Conservation (phyloP, 2,797 vertebrate genomes). For the Calcarius lapponicus region DNA sequence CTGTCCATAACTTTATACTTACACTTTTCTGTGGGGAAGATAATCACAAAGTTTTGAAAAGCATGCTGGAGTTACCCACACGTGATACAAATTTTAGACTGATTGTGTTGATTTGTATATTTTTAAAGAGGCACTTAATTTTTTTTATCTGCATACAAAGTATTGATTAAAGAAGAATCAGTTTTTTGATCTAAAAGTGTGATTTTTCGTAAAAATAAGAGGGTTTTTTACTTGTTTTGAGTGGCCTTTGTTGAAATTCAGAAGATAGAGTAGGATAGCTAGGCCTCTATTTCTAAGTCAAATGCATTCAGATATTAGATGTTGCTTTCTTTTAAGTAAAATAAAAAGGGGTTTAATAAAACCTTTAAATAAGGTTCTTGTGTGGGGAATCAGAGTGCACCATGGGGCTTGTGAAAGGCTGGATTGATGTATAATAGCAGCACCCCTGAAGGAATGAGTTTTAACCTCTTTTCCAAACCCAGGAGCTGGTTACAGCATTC, state of each 20-base stretch:
- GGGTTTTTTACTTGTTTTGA: not conserved
- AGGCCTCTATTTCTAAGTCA: not conserved
- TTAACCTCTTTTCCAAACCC: not conserved
- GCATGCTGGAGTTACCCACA: not conserved
- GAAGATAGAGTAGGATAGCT: not conserved
- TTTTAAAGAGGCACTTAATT: not conserved
- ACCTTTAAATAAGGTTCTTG: not conserved
- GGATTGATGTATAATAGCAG: not conserved
- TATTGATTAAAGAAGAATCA: not conserved
- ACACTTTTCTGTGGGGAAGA: not conserved
- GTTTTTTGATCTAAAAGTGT: not conserved
- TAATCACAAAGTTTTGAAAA: not conserved
- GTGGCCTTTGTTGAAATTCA: not conserved
- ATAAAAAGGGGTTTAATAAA: not conserved
- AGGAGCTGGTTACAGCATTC: not conserved
- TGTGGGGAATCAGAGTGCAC: not conserved
- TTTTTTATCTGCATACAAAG: not conserved
- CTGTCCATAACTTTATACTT: not conserved
- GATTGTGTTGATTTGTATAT: not conserved
- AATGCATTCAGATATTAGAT: not conserved
- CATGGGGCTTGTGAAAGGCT: not conserved
- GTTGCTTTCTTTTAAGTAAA: not conserved
- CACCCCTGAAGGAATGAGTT: not conserved
- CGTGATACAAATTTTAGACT: not conserved
- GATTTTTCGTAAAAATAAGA: not conserved